Base-by-base conservation (phyloP, 2,113 vertebrate species). In the Engraulis encrasicolus region DNA sequence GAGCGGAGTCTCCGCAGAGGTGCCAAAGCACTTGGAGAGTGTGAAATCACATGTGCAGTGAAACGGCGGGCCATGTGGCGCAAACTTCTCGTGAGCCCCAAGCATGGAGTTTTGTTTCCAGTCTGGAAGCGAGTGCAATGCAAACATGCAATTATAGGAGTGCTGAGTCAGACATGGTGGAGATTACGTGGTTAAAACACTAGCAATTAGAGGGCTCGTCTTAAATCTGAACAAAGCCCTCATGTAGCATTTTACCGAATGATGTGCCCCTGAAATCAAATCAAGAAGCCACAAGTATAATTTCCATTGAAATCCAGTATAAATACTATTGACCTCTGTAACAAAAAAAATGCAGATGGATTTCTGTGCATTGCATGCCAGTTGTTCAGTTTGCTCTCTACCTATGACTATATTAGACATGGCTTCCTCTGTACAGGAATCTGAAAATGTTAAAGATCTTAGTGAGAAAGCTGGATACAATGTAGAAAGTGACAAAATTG, bases 131-230 rank as follows among this genome's bases (percentile, higher is more conserved):
- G 66, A 90, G 88, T 85, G 83, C 83, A 93, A 88, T 85, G 82
- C 87, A 92, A 93, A 93, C 92, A 90, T 92, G 86, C 78, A 90
- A 93, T 95, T 92, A 92, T 27, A 87, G 85, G 81, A 79, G 78
- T 88, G 92, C 92, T 91, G 93, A 93, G 79, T 93, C 89, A 89
- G 87, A 86, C 78, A 34, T 82, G 17, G 20, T 58, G 82, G 86
- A 85, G 58, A 92, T 91, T 92, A 86, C 91, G 91, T 85, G 82
- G 86, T 87, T 83, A 80, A 80, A 90, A 90, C 38, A 85, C 81
- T 79, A 31, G 52, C 83, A 86, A 89, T 91, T 87, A 85, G 50
- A 54, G 83, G 81, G 86, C 83, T 71, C 27, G 2, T 74, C 66
- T 74, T 74, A 34, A 74, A 74, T 34, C 66, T 17, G 27, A 74